phyloP scores from a whole-genome alignment of 2,113 vertebrate species.

The Dipodomys ordii region DNA sequence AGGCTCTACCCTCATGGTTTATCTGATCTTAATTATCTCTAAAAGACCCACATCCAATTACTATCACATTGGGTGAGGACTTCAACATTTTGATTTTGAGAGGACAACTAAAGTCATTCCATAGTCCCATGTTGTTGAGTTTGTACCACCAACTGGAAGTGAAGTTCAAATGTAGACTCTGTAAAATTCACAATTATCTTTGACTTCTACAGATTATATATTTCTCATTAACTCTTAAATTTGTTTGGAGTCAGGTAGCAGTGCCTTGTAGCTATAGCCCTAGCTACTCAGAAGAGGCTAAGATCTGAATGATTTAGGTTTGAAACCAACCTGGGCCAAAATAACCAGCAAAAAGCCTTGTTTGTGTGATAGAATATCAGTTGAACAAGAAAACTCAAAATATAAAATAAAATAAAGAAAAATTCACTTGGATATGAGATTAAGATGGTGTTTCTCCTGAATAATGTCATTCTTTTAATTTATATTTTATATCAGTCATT shows the following conservation, averaged over 20 bases:
- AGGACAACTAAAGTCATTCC: background rate
- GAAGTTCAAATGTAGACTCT: conserved; percentile 11
- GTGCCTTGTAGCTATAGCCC: no score
- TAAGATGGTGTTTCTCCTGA: background rate
- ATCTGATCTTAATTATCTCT: background rate
- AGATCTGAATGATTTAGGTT: no score
- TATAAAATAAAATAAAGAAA: no score
- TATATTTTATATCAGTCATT: background rate
- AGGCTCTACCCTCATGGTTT: no score
- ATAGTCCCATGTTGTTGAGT: background rate
- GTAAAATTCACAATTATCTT: conserved; percentile 26
- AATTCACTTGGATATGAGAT: background rate
- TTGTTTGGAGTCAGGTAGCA: background rate
- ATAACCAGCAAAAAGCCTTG: no score
- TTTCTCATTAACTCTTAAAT: conserved; percentile 47
- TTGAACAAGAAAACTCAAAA: no score
- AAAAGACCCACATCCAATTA: background rate
- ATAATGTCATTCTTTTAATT: background rate
- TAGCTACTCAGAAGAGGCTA: no score
- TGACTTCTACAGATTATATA: conserved; percentile 16
- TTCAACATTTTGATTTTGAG: background rate
- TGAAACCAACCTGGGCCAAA: no score
- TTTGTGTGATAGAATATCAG: no score
- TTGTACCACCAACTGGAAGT: background rate
- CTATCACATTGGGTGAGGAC: background rate